Evolutionary conservation across 2,888 invertebrate species (phyloP).

Genomic region (Drosophila rubida): DNA sequence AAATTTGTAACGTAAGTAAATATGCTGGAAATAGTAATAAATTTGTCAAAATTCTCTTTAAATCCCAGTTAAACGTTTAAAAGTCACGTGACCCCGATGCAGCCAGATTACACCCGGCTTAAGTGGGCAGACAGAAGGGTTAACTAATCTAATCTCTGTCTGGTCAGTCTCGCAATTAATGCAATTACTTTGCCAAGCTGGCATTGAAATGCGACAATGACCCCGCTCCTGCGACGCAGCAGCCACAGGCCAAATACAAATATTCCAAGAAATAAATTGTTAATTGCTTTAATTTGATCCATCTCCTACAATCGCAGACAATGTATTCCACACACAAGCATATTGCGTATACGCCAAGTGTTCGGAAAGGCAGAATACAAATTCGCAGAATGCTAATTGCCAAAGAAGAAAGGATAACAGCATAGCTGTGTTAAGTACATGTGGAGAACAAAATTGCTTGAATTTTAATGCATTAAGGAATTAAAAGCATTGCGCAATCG

Average conservation of each 20-base stretch:
- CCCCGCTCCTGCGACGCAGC: background rate
- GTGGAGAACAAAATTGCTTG: no score
- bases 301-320: background rate
- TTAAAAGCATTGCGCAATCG: no score
- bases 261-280: background rate
- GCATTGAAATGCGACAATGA: background rate
- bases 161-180: slow-evolving; percentile 15
- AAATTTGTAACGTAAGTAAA: slow-evolving; percentile 35
- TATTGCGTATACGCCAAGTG: slow-evolving; percentile 4
- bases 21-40: slow-evolving; percentile 19
- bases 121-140: slow-evolving; percentile 3
- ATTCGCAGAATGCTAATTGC: background rate
- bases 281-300: slow-evolving; percentile 1
- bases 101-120: slow-evolving; percentile 7
- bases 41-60: slow-evolving; percentile 31
- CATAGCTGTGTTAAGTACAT: no score
- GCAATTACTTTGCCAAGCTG: slow-evolving; percentile 8
- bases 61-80: slow-evolving; percentile 21
- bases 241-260: background rate
- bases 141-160: slow-evolving; percentile 16
- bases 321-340: background rate
- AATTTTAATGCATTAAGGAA: no score
- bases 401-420: background rate
- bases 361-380: background rate
- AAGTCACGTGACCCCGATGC: slow-evolving; percentile 10